A percentile compares a stretch with the other conserved stretches of the same genome.
Conservation (phyloP, 2,797 vertebrate genomes). For the Austrolebias charrua region DNA sequence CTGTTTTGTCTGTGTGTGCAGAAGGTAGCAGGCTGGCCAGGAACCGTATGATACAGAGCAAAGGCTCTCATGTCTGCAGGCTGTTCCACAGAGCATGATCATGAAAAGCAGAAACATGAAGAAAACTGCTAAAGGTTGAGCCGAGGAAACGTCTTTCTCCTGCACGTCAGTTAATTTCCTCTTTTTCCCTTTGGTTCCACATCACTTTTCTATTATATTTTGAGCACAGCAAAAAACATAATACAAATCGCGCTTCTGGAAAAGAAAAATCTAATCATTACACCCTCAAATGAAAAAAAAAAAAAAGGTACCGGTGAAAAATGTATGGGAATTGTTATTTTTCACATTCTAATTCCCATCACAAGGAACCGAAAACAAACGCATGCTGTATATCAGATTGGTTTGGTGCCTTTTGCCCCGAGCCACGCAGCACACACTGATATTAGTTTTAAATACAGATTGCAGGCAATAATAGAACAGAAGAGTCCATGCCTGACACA, state of each 20-base stretch:
- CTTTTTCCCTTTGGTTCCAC: conserved; percentile 72
- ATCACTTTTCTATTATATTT: conserved; percentile 81
- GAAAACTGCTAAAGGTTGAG: conserved; percentile 80
- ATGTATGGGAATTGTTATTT: conserved; percentile 81
- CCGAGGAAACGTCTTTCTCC: conserved; percentile 72
- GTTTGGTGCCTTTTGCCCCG: conserved; percentile 82
- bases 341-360: conserved; percentile 84
- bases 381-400: conserved; percentile 81
- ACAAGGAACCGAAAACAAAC: conserved; percentile 79
- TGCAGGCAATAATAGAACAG: conserved; percentile 82
- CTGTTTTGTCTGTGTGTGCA: conserved; percentile 76
- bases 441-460: conserved; percentile 95
- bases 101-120: conserved; percentile 75
- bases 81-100: conserved; percentile 76
- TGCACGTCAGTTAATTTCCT: conserved; percentile 75
- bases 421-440: conserved; percentile 80
- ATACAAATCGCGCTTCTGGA: conserved; percentile 78
- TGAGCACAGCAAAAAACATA: conserved; percentile 73
- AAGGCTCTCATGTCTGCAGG: conserved; percentile 79
- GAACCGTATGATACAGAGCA: conserved; percentile 73
- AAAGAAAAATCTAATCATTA: conserved; percentile 81
- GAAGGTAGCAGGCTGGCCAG: conserved; percentile 70
- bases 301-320: conserved; percentile 77
- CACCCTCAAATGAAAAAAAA: conserved; percentile 77
- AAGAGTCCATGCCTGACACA: conserved; percentile 79